phyloP scores from a whole-genome alignment of 2,797 vertebrate species.

The Octomys mimax region DNA sequence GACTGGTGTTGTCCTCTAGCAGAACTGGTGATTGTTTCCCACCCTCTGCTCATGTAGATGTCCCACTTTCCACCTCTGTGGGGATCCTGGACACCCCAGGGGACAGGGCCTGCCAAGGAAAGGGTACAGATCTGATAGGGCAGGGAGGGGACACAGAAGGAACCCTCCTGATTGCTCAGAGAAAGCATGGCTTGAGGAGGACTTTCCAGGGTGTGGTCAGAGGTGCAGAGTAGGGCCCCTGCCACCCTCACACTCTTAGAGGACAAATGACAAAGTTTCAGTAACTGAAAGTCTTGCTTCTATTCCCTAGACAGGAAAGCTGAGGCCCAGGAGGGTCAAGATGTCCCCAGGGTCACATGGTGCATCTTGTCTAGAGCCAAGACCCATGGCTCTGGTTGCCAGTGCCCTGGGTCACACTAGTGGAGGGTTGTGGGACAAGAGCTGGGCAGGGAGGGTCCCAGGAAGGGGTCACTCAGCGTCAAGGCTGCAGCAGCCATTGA shows the following conservation, averaged over 20 bases:
- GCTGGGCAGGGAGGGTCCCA: background rate
- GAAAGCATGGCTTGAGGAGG: background rate
- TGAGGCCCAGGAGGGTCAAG: constrained; percentile 47
- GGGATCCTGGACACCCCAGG: background rate
- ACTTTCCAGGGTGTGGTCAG: background rate
- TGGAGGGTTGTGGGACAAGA: constrained; percentile 45
- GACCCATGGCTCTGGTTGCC: constrained; percentile 69
- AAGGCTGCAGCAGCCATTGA: constrained; percentile 92
- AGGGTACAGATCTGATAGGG: background rate
- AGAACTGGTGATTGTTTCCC: background rate
- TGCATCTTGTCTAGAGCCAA: constrained; percentile 45
- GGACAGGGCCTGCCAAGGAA: background rate
- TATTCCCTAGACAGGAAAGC: constrained; percentile 63
- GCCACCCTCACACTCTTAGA: constrained; percentile 28
- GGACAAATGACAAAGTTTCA: constrained; percentile 59
- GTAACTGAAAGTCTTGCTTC: constrained; percentile 56
- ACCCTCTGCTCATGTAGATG: background rate
- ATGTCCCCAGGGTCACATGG: background rate
- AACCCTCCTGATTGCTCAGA: background rate
- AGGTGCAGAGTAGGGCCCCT: background rate
- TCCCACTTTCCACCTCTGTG: background rate
- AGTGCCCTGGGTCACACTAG: constrained; percentile 9
- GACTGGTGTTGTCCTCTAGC: background rate
- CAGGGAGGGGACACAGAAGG: background rate
- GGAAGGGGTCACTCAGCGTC: constrained; percentile 71